phyloP scores from a whole-genome alignment of 2,113 vertebrate species.

The Pelobates fuscus region DNA sequence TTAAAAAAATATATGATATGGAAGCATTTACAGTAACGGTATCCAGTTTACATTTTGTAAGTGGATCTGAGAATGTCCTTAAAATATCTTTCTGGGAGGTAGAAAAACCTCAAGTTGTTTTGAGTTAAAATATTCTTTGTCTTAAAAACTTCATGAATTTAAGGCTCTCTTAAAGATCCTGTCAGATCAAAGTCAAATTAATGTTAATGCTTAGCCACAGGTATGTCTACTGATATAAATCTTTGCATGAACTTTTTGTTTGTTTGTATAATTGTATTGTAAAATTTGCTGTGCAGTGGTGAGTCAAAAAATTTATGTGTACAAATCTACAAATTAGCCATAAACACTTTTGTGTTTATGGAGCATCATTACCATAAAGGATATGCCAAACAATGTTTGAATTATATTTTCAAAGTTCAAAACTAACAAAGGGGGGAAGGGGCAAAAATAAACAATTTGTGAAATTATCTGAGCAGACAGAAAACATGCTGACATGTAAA shows the following conservation, averaged over 20 bases:
- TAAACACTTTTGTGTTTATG: not conserved
- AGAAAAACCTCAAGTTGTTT: not conserved
- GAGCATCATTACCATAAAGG: not conserved
- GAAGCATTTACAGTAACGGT: not conserved
- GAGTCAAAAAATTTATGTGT: not conserved
- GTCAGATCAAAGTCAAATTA: constrained; percentile 31
- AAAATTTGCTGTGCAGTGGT: not conserved
- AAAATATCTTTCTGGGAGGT: constrained; percentile 19
- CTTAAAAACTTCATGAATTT: constrained; percentile 10
- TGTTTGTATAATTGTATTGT: not conserved
- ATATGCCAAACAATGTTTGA: not conserved
- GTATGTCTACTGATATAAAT: constrained; percentile 3
- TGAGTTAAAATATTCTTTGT: not conserved
- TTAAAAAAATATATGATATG: not conserved
- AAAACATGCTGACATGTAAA: constrained; percentile 4
- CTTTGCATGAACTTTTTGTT: not conserved
- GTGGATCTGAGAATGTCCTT: constrained; percentile 12
- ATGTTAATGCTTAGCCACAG: constrained; percentile 7
- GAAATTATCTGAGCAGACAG: not conserved
- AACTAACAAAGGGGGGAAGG: not conserved
- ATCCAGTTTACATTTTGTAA: no score
- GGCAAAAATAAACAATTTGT: constrained; percentile 17
- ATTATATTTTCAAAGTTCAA: not conserved
- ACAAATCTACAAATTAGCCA: not conserved
- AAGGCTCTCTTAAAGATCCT: constrained; percentile 9